These are phyloP conservation scores for Cliona cf. orientalis DNA, from an alignment of 37 sponge, comb jelly and placozoan species.

Conservation along the genomic window DNA sequence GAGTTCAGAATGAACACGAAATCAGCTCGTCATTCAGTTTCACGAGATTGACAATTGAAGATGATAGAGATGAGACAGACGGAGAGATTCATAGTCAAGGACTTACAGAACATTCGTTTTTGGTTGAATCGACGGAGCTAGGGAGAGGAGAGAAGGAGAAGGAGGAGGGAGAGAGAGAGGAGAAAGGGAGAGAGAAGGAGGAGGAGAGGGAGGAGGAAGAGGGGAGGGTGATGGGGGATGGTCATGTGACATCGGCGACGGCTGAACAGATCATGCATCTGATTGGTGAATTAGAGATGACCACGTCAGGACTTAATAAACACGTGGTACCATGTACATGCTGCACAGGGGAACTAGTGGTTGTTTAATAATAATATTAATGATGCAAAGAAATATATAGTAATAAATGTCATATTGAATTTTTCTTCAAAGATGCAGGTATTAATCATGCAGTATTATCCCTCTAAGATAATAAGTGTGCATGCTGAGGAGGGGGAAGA, in stretches of 20 bases:
- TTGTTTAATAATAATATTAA: neutral
- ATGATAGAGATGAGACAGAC: neutral
- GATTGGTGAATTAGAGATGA: constrained; percentile 33
- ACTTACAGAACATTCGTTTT: too few relatives aligned
- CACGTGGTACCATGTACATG: constrained; percentile 34
- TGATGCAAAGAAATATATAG: neutral
- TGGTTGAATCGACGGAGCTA: too few relatives aligned
- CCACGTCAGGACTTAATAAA: neutral
- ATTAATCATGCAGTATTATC: neutral
- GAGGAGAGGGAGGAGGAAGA: neutral
- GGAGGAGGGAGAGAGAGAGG: too few relatives aligned
- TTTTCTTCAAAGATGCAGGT: neutral
- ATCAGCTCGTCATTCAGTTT: too few relatives aligned
- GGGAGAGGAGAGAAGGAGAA: too few relatives aligned
- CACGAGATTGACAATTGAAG: too few relatives aligned
- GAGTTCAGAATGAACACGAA: too few relatives aligned
- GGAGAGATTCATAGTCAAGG: neutral
- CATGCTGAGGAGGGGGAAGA: too few relatives aligned
- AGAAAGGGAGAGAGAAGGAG: too few relatives aligned
- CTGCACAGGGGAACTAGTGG: constrained; percentile 45
- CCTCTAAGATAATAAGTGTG: too few relatives aligned
- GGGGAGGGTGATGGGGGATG: neutral
- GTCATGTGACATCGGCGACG: constrained; percentile 21
- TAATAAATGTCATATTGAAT: neutral
- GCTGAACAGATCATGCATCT: constrained; percentile 51